Conservation (phyloP, 2,113 vertebrate genomes). For the Macquaria ambigua region DNA sequence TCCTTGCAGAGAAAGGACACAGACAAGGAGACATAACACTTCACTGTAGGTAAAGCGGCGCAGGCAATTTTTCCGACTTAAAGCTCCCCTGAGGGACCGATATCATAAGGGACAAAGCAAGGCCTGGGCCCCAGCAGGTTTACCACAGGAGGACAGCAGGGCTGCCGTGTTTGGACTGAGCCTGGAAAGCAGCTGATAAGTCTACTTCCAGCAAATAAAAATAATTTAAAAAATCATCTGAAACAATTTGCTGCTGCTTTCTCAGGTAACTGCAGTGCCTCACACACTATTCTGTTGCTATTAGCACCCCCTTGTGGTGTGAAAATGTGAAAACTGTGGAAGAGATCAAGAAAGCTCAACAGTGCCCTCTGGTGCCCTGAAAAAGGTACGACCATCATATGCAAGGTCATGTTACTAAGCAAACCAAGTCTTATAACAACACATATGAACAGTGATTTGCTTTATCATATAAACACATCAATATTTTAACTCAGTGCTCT, state of each 20-base stretch:
- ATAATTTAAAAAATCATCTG: not conserved
- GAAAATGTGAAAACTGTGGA: not conserved
- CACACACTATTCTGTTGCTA: constrained; percentile 13
- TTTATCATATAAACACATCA: constrained; percentile 17
- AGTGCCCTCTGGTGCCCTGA: constrained; percentile 54
- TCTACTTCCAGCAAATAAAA: constrained; percentile 12
- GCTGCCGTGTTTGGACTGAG: constrained; percentile 22
- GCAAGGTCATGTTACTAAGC: not conserved
- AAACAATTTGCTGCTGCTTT: constrained; percentile 36
- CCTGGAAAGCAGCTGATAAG: constrained; percentile 55
- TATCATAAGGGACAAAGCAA: constrained; percentile 20
- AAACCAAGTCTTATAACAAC: not conserved
- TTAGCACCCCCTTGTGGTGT: constrained; percentile 77
- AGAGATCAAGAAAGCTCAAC: constrained; percentile 29
- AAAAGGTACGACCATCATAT: not conserved
- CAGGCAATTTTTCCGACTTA: constrained; percentile 24
- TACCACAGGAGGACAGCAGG: constrained; percentile 32
- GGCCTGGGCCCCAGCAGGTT: constrained; percentile 29
- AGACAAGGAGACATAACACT: constrained; percentile 54
- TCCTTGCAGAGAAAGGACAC: constrained; percentile 42
- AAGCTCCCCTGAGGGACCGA: constrained; percentile 25
- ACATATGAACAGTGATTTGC: not conserved
- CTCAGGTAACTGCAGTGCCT: constrained; percentile 41
- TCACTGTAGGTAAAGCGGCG: constrained; percentile 6
- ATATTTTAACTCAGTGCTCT: not conserved